Percentiles rank a stretch among this genome's conserved stretches.
These are phyloP conservation scores for Rhizoglyphus robini DNA, from an alignment of 1,140 invertebrate genomes.

Conservation along the genomic window DNA sequence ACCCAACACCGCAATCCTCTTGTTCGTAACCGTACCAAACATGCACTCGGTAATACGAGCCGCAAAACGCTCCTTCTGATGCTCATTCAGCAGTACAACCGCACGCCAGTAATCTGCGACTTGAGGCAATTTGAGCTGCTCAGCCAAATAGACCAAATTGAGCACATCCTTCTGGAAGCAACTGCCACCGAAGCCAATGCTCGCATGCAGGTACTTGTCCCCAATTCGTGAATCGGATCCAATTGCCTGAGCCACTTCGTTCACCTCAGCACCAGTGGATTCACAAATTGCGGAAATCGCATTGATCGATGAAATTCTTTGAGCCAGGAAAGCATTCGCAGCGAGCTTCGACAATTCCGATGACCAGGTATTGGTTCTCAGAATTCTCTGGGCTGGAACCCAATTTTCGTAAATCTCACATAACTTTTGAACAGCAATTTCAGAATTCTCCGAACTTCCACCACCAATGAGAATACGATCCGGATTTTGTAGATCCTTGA, in stretches of 20 bases:
- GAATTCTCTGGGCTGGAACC: conserved; percentile 80
- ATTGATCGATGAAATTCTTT: conserved; percentile 96
- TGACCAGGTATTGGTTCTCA: conserved; percentile 98
- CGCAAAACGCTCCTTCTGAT: conserved; percentile 84
- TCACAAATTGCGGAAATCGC: conserved; percentile 88
- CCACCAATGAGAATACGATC: conserved; percentile 95
- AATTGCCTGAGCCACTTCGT: conserved; percentile 86
- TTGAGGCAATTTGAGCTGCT: conserved; percentile 85
- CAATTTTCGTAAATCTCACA: conserved; percentile 85
- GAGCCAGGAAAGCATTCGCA: conserved; percentile 94
- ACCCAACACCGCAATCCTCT: conserved; percentile 84
- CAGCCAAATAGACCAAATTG: conserved; percentile 93
- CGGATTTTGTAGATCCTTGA: conserved; percentile 77
- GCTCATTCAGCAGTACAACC: conserved; percentile 94
- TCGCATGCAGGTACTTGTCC: conserved; percentile 91
- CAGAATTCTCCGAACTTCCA: conserved; percentile 71
- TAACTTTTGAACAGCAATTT: conserved; percentile 66
- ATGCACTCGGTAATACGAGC: conserved; percentile 79
- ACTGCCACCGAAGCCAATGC: conserved; percentile 93
- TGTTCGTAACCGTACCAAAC: conserved; percentile 93
- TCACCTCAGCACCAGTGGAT: conserved; percentile 90
- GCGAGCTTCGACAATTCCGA: conserved; percentile 96
- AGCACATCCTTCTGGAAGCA: conserved; percentile 99
- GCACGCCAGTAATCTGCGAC: conserved; percentile 96
- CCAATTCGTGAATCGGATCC: conserved; percentile 89